These are phyloP conservation scores for Hypothenemus hampei DNA, from an alignment of 1,140 invertebrate species.

Conservation along the genomic window DNA sequence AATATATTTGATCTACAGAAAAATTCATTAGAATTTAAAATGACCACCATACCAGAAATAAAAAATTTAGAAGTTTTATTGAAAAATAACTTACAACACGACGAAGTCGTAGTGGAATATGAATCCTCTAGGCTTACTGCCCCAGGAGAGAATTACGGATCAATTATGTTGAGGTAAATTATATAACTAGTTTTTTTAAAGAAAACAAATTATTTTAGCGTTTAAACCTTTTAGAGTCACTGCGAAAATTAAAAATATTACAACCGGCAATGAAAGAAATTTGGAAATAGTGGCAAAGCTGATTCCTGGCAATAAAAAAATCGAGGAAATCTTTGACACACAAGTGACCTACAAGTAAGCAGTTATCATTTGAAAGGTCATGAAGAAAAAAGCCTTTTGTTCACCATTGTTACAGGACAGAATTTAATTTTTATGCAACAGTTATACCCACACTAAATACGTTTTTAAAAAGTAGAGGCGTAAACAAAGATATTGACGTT, in stretches of 20 bases:
- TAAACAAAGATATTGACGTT: neutral
- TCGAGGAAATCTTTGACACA: neutral
- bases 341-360: neutral
- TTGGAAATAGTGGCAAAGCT: neutral
- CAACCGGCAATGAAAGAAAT: neutral
- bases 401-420: neutral
- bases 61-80: too few species aligned
- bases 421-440: neutral
- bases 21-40: too few species aligned
- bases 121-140: neutral
- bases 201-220: neutral
- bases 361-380: neutral
- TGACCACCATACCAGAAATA: too few species aligned
- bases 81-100: too few species aligned
- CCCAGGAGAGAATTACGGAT: neutral
- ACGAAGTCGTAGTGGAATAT: too few species aligned
- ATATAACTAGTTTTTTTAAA: neutral
- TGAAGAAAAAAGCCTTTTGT: neutral
- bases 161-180: neutral
- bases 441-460: neutral
- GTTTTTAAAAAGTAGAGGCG: neutral
- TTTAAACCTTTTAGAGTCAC: neutral
- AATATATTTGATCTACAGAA: too few species aligned
- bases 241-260: neutral
- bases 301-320: neutral